Evolutionary conservation across 1,140 invertebrate species (phyloP), one percentile per base, ranked within the genome.

Genomic region (Brachystomella parvula): DNA sequence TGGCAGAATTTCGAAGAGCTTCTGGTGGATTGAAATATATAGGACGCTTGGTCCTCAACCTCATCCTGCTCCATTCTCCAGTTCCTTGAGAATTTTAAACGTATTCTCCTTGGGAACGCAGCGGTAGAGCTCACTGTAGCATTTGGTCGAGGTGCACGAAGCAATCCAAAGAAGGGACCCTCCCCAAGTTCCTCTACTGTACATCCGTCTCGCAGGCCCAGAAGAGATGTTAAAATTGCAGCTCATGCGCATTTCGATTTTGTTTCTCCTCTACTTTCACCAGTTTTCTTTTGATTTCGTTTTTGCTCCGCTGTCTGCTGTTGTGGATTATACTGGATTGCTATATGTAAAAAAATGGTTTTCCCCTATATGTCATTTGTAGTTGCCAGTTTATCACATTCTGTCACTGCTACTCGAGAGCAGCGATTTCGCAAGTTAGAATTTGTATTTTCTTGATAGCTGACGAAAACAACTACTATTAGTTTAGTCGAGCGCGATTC

Each of bases 1-100:
- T 53, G 49, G 24, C 49, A 15, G 49, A 17, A 53, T 6, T 26
- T 24, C 49, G 12, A 6, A 53, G 49, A 26, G 49, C 15, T 53
- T 53, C 49, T 17, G 49, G 49, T 17, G 24, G 49, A 12, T 53
- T 15, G 12, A 26, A 12, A n/a, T n/a, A n/a, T n/a, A 19, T 12
- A 12, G 9, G 21, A 17, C 12, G 15, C 6, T 6, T 9, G 49
- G 24, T 26, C 24, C 3, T 17, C 49, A 6, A 53, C 49, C 24
- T 53, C 49, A 53, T 53, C 49, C 49, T 12, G 9, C 24, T 53
- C 49, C 49, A n/a, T n/a, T n/a, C n/a, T n/a, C n/a, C n/a, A 53
- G 21, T 24, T 53, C 24, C 21, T 53, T 53, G 12, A 53, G 24
- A 24, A 53, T 24, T 24, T 53, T 53, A 6, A 53, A 24, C 21